A percentile compares a stretch with the other conserved stretches of the same genome.
phyloP scores from a whole-genome alignment of 1,140 invertebrate species.

The Drosophila ananassae region DNA sequence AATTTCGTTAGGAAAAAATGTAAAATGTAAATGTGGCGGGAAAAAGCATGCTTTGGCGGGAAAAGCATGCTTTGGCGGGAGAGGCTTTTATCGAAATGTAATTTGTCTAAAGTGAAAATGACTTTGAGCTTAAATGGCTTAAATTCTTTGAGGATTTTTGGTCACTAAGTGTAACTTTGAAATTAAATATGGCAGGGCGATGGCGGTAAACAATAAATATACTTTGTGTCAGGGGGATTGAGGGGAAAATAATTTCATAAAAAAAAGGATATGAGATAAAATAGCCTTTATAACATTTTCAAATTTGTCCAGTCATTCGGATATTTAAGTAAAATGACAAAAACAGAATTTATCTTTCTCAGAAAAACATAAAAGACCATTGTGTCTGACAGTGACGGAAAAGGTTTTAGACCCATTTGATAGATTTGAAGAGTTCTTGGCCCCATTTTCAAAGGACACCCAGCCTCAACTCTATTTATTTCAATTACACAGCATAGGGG shows the following conservation, averaged over 20 bases:
- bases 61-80: conserved; percentile 19
- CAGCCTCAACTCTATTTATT: conserved; percentile 42
- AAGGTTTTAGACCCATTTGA: conserved; percentile 24
- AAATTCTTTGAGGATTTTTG: conserved; percentile 41
- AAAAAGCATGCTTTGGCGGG: conserved; percentile 31
- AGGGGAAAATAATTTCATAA: not conserved
- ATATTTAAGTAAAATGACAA: conserved; percentile 3
- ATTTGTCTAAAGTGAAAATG: conserved; percentile 68
- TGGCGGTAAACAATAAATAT: conserved; percentile 20
- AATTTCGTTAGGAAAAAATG: conserved; percentile 57
- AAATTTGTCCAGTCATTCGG: not conserved
- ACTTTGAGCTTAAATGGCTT: conserved; percentile 43
- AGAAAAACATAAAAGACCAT: conserved; percentile 5
- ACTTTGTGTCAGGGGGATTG: not conserved
- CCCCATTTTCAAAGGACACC: conserved; percentile 3
- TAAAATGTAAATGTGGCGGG: conserved; percentile 31
- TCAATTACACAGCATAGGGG: conserved; percentile 40
- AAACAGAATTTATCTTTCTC: not conserved
- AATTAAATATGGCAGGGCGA: conserved; percentile 25
- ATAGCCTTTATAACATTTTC: not conserved
- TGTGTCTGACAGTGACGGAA: conserved; percentile 19
- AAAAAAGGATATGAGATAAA: conserved; percentile 1
- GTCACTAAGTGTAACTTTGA: conserved; percentile 8
- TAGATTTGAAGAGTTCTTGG: conserved; percentile 19
- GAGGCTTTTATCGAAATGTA: conserved; percentile 69